These are phyloP conservation scores for Vipera latastei DNA, from an alignment of 2,797 vertebrate species.

Conservation along the genomic window DNA sequence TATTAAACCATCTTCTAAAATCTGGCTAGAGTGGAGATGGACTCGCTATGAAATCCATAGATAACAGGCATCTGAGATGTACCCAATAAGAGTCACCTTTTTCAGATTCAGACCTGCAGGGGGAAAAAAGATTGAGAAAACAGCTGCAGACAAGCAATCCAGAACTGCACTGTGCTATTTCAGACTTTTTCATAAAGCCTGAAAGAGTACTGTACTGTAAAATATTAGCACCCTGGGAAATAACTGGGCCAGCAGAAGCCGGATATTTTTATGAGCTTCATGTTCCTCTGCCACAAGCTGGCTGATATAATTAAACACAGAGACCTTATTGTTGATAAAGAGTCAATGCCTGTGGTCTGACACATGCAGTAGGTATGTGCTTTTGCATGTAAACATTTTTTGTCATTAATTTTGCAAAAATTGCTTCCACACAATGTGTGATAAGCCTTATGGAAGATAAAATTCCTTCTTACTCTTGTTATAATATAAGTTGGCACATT, in stretches of 20 bases:
- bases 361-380: background rate
- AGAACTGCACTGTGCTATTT: background rate
- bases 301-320: background rate
- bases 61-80: background rate
- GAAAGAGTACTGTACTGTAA: background rate
- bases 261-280: background rate
- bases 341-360: background rate
- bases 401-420: background rate
- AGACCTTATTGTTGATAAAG: background rate
- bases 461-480: background rate
- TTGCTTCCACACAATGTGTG: background rate
- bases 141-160: background rate
- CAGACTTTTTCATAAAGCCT: background rate
- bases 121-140: background rate
- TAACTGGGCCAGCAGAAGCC: background rate
- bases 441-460: background rate
- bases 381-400: background rate
- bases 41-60: background rate
- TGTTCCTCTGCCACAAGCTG: background rate
- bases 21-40: background rate
- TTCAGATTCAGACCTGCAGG: background rate
- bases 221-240: slow-evolving; percentile 1
- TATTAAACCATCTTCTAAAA: background rate
- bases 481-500: background rate
- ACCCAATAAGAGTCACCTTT: background rate